A percentile compares a stretch with the other conserved stretches of the same genome.
phyloP scores from a whole-genome alignment of 2,797 vertebrate genomes.

The Knipowitschia caucasica region DNA sequence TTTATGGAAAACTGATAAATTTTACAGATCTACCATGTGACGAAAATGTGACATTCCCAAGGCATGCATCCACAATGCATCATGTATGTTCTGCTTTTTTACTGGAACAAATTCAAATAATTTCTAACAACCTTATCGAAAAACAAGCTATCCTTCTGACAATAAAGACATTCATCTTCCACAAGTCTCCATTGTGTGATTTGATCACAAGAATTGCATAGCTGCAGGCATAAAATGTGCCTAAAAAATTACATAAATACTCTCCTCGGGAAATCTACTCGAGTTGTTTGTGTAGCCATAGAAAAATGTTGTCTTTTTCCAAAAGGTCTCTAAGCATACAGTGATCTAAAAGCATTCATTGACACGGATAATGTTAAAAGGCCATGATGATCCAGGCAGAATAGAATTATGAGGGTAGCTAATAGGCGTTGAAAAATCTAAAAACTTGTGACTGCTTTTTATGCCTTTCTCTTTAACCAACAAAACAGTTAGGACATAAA shows the following conservation, averaged over 20 bases:
- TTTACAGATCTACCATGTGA: conserved; percentile 93
- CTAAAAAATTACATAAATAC: conserved; percentile 80
- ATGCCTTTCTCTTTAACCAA: conserved; percentile 37
- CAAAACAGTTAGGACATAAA: conserved; percentile 47
- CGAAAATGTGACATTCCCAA: conserved; percentile 90
- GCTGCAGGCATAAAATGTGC: conserved; percentile 76
- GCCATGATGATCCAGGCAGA: conserved; percentile 27
- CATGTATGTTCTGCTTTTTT: conserved; percentile 74
- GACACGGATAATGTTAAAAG: conserved; percentile 31
- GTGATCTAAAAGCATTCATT: conserved; percentile 48
- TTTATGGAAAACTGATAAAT: conserved; percentile 88
- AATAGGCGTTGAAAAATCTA: conserved; percentile 29
- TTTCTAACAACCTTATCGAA: conserved; percentile 86
- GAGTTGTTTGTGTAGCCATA: conserved; percentile 76
- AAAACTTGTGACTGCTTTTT: conserved; percentile 55
- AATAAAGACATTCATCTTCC: conserved; percentile 73
- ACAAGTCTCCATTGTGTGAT: conserved; percentile 76
- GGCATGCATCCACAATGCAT: conserved; percentile 75
- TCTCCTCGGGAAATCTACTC: conserved; percentile 63
- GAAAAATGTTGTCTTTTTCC: conserved; percentile 75
- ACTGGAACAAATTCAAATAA: conserved; percentile 94
- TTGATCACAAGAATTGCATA: conserved; percentile 80
- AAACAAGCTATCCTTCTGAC: conserved; percentile 76
- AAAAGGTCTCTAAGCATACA: conserved; percentile 54
- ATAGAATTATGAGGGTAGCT: conserved; percentile 39